phyloP scores from a whole-genome alignment of 30 jellyfish, hydroid and myxozoan genomes.

The Sanderia malayensis region DNA sequence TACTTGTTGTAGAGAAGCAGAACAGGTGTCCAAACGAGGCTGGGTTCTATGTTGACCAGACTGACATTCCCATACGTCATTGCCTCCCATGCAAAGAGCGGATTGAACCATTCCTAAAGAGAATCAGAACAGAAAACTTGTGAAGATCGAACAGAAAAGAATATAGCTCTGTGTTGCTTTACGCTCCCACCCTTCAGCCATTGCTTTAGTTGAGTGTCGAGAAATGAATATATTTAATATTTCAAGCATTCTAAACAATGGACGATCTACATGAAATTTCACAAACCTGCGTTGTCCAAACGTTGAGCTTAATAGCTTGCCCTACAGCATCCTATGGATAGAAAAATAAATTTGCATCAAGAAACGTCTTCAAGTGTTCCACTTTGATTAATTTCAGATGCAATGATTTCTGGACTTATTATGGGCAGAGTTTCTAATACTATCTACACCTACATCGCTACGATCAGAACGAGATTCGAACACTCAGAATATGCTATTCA shows the following conservation, averaged over 20 bases:
- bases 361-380: neutral
- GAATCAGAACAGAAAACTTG: too few relatives aligned
- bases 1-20: slow-evolving; percentile 68
- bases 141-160: too few relatives aligned
- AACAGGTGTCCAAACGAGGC: slow-evolving; percentile 75
- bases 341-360: neutral
- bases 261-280: too few relatives aligned
- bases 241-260: too few relatives aligned
- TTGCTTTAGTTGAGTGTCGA: too few relatives aligned
- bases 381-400: too few relatives aligned
- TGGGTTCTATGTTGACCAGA: slow-evolving; percentile 65
- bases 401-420: too few relatives aligned
- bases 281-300: slow-evolving; percentile 86
- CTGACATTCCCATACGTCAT: slow-evolving; percentile 49
- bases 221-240: too few relatives aligned
- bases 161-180: too few relatives aligned
- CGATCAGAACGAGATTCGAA: slow-evolving; percentile 6
- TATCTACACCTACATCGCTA: too few relatives aligned
- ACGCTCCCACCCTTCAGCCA: too few relatives aligned
- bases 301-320: slow-evolving; percentile 67
- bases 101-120: slow-evolving; percentile 65
- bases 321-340: slow-evolving; percentile 72
- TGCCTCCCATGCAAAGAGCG: slow-evolving; percentile 53
- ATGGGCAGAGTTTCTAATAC: too few relatives aligned
- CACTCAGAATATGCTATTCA: neutral